These are phyloP conservation scores for Tichodroma muraria DNA, from an alignment of 2,113 vertebrate genomes.

Conservation along the genomic window DNA sequence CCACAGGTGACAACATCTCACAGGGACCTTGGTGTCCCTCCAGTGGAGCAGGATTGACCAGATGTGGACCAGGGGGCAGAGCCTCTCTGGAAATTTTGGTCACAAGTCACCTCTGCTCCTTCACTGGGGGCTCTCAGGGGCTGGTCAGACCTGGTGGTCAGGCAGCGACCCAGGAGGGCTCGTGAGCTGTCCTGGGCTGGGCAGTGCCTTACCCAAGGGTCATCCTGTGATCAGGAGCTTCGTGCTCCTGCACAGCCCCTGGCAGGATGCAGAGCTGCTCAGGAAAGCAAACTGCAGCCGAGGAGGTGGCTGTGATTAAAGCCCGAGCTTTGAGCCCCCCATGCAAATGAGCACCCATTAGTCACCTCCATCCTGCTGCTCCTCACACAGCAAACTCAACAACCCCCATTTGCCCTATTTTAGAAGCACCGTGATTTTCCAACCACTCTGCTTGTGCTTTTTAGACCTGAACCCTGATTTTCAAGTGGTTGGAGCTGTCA, in stretches of 20 bases:
- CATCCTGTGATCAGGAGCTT: neutral
- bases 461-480: neutral
- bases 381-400: neutral
- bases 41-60: neutral
- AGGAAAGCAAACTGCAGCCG: neutral
- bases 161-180: neutral
- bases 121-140: neutral
- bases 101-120: neutral
- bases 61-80: neutral
- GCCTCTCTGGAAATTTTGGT: neutral
- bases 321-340: neutral
- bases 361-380: neutral
- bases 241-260: neutral
- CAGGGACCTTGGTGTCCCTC: neutral
- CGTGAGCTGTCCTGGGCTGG: neutral
- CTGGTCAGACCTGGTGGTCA: neutral
- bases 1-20: neutral
- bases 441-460: neutral
- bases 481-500: neutral
- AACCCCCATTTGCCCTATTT: neutral
- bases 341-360: neutral
- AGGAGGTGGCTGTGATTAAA: neutral
- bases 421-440: neutral
- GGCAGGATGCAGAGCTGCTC: neutral
- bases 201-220: neutral